Percentiles rank a stretch among this genome's conserved stretches.
Evolutionary conservation across 2,113 vertebrate genomes (phyloP).

Genomic region (Otus sunia): DNA sequence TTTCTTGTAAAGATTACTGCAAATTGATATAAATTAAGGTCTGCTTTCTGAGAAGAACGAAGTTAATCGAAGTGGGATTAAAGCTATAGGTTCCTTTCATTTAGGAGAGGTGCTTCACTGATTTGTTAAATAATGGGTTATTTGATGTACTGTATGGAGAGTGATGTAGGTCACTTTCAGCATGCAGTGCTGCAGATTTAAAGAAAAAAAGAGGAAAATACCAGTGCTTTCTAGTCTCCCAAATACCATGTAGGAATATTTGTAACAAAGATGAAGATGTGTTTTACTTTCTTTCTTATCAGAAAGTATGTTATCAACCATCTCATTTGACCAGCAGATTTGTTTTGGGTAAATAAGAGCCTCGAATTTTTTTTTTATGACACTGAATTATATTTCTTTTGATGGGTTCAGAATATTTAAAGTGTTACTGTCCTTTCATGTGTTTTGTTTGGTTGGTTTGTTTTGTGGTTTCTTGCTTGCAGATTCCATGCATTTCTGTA

Average conservation of each 20-base stretch:
- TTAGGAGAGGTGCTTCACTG: slow-evolving; percentile 74
- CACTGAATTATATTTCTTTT: neutral
- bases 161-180: slow-evolving; percentile 72
- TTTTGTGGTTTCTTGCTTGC: neutral
- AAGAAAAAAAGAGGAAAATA: slow-evolving; percentile 7
- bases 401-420: neutral
- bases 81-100: slow-evolving; percentile 74
- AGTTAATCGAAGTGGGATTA: slow-evolving; percentile 84
- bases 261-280: neutral
- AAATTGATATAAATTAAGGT: slow-evolving; percentile 91
- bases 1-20: slow-evolving; percentile 72
- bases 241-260: neutral
- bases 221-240: neutral
- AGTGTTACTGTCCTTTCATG: neutral
- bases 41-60: slow-evolving; percentile 77
- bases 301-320: neutral
- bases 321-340: neutral
- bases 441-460: neutral
- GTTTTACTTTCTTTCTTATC: neutral
- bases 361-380: neutral
- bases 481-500: neutral
- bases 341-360: neutral
- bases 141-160: slow-evolving; percentile 67
- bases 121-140: slow-evolving; percentile 75
- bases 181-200: slow-evolving; percentile 51